These are phyloP conservation scores for Arctopsyche grandis DNA, from an alignment of 1,140 invertebrate genomes.

Conservation along the genomic window DNA sequence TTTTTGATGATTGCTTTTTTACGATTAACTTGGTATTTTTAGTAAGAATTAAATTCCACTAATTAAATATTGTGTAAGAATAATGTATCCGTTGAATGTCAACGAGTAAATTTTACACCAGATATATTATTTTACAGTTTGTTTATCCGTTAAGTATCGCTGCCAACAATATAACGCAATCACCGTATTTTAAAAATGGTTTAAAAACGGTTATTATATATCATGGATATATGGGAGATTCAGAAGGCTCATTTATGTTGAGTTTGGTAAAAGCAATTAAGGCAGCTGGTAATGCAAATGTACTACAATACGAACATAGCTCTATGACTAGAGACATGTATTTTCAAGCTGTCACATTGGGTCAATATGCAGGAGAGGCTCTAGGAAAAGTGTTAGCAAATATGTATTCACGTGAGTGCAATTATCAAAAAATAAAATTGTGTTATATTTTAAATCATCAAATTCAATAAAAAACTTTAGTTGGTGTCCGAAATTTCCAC, in stretches of 20 bases:
- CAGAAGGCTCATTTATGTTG: too few relatives aligned
- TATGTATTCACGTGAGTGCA: slow-evolving; percentile 57
- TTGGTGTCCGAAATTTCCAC: not conserved
- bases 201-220: not conserved
- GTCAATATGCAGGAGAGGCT: slow-evolving; percentile 59
- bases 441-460: not conserved
- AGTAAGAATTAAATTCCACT: too few relatives aligned
- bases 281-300: not conserved
- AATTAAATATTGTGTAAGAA: too few relatives aligned
- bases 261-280: not conserved
- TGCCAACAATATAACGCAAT: not conserved
- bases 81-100: too few relatives aligned
- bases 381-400: slow-evolving; percentile 57
- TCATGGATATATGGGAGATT: not conserved
- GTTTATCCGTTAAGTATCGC: not conserved
- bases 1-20: too few relatives aligned
- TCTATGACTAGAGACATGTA: slow-evolving; percentile 52
- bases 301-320: not conserved
- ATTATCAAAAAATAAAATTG: not conserved
- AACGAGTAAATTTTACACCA: too few relatives aligned
- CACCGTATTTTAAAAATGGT: not conserved
- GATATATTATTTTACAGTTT: slow-evolving; percentile 15
- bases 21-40: too few relatives aligned
- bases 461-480: not conserved
- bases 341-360: slow-evolving; percentile 59